Percentiles rank a stretch among this genome's conserved stretches.
Conservation (phyloP, 2,888 invertebrate species). For the Oscheius sp. region DNA sequence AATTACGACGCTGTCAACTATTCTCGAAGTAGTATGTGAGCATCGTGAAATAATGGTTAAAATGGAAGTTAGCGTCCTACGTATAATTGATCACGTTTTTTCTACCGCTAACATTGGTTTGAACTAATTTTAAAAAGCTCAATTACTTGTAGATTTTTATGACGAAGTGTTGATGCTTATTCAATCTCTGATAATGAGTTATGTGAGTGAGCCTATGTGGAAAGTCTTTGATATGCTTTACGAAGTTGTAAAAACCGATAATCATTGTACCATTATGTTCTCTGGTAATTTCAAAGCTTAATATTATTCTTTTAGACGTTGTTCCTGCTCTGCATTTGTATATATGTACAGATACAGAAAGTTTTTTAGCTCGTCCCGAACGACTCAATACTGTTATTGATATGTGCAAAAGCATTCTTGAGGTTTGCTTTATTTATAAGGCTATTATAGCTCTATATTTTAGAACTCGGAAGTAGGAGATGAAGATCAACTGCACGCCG, state of each 20-base stretch:
- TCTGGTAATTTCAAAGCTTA: background rate
- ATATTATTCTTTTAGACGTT: slow-evolving; percentile 79
- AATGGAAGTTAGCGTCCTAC: slow-evolving; percentile 89
- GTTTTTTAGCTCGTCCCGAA: slow-evolving; percentile 89
- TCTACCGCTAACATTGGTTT: slow-evolving; percentile 36
- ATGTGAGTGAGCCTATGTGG: slow-evolving; percentile 94
- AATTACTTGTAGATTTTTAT: slow-evolving; percentile 82
- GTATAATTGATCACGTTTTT: slow-evolving; percentile 79
- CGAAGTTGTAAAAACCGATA: slow-evolving; percentile 17
- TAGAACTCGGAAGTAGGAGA: slow-evolving; percentile 79
- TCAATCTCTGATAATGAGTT: slow-evolving; percentile 87
- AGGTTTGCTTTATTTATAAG: slow-evolving; percentile 31
- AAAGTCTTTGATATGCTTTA: slow-evolving; percentile 72
- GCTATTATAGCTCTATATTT: background rate
- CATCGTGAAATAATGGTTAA: slow-evolving; percentile 80
- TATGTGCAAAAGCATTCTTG: slow-evolving; percentile 79
- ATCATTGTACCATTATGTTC: slow-evolving; percentile 10
- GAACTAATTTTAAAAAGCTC: background rate
- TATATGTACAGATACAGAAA: slow-evolving; percentile 91
- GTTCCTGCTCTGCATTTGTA: slow-evolving; percentile 98
- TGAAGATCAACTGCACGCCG: slow-evolving; percentile 93
- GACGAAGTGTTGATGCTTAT: slow-evolving; percentile 93
- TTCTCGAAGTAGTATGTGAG: slow-evolving; percentile 76
- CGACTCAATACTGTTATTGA: slow-evolving; percentile 89
- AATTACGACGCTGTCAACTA: slow-evolving; percentile 92